A percentile compares a stretch with the other conserved stretches of the same genome.
phyloP scores from a whole-genome alignment of 2,888 invertebrate genomes.

The Standfussiana lucernea region DNA sequence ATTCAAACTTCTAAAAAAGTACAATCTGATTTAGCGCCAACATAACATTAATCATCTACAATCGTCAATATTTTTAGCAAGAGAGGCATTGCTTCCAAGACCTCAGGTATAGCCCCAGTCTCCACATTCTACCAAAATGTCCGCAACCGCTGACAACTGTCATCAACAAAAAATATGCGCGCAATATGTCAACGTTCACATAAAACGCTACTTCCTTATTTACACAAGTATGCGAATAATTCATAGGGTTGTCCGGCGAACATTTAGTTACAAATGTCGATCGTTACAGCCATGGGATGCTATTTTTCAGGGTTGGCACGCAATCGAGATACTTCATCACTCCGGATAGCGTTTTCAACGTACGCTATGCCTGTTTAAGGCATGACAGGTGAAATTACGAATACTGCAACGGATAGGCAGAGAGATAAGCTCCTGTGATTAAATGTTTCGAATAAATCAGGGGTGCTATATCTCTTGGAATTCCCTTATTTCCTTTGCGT shows the following conservation, averaged over 20 bases:
- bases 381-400: constrained; percentile 74
- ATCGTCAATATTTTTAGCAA: not conserved
- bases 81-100: not conserved
- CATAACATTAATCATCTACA: not conserved
- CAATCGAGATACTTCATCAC: constrained; percentile 74
- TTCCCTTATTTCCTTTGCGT: constrained; percentile 39
- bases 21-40: not conserved
- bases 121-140: not conserved
- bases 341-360: constrained; percentile 70
- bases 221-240: constrained; percentile 56
- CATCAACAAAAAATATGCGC: not conserved
- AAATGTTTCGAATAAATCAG: constrained; percentile 73
- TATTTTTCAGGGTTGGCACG: constrained; percentile 68
- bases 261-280: constrained; percentile 71
- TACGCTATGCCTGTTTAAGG: constrained; percentile 68
- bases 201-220: constrained; percentile 42
- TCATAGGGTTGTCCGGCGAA: constrained; percentile 65
- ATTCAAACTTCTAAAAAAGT: not conserved
- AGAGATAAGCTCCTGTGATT: constrained; percentile 73
- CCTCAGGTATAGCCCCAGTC: not conserved
- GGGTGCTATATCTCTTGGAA: constrained; percentile 17
- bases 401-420: constrained; percentile 71
- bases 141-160: not conserved
- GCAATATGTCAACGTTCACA: constrained; percentile 40
- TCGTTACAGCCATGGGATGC: constrained; percentile 66